A percentile compares a stretch with the other conserved stretches of the same genome.
Evolutionary conservation across 2,888 invertebrate genomes (phyloP).

Genomic region (Drosophila flavopinicola): DNA sequence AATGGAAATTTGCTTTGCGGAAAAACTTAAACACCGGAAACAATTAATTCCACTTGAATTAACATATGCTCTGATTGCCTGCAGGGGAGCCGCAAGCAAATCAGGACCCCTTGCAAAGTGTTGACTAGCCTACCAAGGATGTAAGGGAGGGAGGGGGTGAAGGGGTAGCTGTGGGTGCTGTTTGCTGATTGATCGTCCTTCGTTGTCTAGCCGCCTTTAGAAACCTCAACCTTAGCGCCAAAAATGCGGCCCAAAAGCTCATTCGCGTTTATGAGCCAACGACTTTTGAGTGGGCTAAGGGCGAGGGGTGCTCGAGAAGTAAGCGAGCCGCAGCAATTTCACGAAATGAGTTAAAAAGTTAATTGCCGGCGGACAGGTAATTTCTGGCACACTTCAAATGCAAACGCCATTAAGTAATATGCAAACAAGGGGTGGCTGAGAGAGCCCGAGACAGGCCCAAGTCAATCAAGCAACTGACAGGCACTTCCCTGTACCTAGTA

Average conservation of each 20-base stretch:
- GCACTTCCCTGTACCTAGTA: no score
- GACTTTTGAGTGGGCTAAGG: slow-evolving; percentile 45
- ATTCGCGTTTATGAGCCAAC: slow-evolving; percentile 65
- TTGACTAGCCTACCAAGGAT: slow-evolving; percentile 55
- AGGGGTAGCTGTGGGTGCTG: not conserved
- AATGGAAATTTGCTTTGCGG: slow-evolving; percentile 79
- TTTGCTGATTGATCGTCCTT: slow-evolving; percentile 66
- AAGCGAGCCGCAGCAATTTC: slow-evolving; percentile 41
- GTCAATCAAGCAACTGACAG: slow-evolving; percentile 74
- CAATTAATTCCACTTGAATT: slow-evolving; percentile 84
- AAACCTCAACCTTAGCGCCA: slow-evolving; percentile 30
- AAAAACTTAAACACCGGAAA: slow-evolving; percentile 84
- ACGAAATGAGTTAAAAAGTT: slow-evolving; percentile 75
- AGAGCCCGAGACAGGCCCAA: slow-evolving; percentile 33
- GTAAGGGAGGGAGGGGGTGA: slow-evolving; percentile 2
- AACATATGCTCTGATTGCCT: slow-evolving; percentile 80
- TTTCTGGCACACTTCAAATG: slow-evolving; percentile 78
- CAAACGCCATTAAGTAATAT: slow-evolving; percentile 78
- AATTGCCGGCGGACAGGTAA: slow-evolving; percentile 79
- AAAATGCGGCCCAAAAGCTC: slow-evolving; percentile 34
- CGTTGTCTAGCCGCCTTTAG: slow-evolving; percentile 22
- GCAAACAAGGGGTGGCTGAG: slow-evolving; percentile 74
- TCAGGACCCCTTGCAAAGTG: slow-evolving; percentile 61
- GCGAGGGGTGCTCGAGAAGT: slow-evolving; percentile 36
- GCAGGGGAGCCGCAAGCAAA: slow-evolving; percentile 42